phyloP scores from a whole-genome alignment of 1,140 invertebrate genomes.

The Paralvinella palmiformis region DNA sequence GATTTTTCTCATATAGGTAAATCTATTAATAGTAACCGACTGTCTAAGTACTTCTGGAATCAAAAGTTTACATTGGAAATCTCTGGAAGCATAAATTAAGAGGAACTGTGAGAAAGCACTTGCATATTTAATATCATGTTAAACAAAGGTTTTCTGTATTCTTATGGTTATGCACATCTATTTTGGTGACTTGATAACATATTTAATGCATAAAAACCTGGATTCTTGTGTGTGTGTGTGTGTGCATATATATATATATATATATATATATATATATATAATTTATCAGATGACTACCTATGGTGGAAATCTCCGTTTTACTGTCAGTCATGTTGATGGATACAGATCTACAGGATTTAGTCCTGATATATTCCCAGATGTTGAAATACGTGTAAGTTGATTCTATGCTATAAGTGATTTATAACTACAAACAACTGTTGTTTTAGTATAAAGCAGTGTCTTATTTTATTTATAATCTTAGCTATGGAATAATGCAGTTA shows the following conservation, averaged over 20 bases:
- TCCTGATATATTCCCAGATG: constrained; percentile 71
- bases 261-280: neutral
- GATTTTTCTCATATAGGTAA: neutral
- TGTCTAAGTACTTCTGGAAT: neutral
- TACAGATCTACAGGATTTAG: constrained; percentile 65
- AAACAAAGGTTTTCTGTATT: neutral
- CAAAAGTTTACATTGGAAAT: no score
- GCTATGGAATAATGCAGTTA: neutral
- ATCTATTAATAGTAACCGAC: neutral
- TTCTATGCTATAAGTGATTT: neutral
- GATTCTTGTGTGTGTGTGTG: neutral
- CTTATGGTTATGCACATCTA: neutral
- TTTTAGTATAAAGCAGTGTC: neutral
- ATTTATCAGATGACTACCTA: constrained; percentile 63
- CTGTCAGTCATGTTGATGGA: constrained; percentile 65
- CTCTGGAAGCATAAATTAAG: no score
- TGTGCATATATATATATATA: neutral
- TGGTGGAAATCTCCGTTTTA: constrained; percentile 80
- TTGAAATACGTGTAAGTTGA: constrained; percentile 62
- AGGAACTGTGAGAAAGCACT: no score
- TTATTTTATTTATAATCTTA: neutral
- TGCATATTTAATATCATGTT: neutral
- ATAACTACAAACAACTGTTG: neutral
- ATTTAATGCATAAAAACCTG: neutral
- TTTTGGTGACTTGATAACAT: neutral